These are phyloP conservation scores for Ancistrus triradiatus DNA, from an alignment of 2,113 vertebrate genomes.

Conservation along the genomic window DNA sequence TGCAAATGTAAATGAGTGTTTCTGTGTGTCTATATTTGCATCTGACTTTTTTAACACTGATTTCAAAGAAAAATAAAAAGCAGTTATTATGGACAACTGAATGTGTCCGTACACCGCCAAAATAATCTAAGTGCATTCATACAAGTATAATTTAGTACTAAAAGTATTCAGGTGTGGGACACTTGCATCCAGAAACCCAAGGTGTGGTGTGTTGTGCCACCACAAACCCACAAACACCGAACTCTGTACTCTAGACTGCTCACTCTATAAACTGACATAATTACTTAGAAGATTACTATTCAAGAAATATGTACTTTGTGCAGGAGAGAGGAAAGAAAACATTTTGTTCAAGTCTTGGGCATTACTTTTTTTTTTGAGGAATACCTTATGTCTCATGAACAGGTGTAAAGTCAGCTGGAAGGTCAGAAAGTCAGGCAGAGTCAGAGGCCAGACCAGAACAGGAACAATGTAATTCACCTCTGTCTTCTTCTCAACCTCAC, in stretches of 20 bases:
- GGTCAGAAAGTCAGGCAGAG: slow-evolving; percentile 7
- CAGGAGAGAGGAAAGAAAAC: neutral
- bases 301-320: neutral
- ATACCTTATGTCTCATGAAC: neutral
- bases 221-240: neutral
- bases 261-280: no score
- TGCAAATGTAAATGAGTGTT: no score
- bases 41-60: neutral
- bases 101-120: neutral
- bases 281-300: no score
- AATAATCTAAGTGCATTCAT: neutral
- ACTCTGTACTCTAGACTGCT: no score
- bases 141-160: slow-evolving; percentile 2
- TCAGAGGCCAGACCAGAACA: slow-evolving; percentile 10
- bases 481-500: no score
- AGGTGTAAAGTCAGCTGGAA: slow-evolving; percentile 23
- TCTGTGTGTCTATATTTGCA: no score
- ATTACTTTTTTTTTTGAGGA: neutral
- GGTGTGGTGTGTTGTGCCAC: slow-evolving; percentile 14
- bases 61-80: no score
- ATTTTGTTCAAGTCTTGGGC: neutral
- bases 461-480: no score
- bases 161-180: slow-evolving; percentile 38
- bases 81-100: neutral
- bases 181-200: slow-evolving; percentile 24